phyloP scores from a whole-genome alignment of 2,888 invertebrate genomes.

The Lepetodrilus schrolli region DNA sequence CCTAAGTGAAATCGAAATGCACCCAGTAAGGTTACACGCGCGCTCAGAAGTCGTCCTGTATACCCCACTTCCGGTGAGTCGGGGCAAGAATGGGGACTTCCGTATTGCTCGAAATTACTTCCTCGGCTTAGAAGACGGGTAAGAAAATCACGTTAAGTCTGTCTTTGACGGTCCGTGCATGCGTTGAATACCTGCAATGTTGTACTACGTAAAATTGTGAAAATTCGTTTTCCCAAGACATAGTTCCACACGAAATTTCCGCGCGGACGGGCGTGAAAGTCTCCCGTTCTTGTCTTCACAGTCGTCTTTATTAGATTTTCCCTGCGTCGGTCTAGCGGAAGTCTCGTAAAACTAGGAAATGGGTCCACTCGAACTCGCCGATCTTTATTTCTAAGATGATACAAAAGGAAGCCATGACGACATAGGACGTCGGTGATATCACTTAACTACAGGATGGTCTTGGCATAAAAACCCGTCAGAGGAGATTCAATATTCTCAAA shows the following conservation, averaged over 20 bases:
- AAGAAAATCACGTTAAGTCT: conserved; percentile 34
- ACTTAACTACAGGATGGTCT: background rate
- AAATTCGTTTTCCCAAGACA: conserved; percentile 19
- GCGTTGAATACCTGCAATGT: conserved; percentile 10
- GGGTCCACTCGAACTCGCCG: background rate
- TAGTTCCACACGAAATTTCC: conserved; percentile 1
- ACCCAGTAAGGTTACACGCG: conserved; percentile 31
- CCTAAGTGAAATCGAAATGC: conserved; percentile 28
- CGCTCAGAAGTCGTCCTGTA: conserved; percentile 29
- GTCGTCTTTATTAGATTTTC: conserved; percentile 12
- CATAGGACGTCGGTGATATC: background rate
- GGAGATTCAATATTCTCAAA: background rate
- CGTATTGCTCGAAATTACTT: conserved; percentile 33
- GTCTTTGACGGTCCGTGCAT: conserved; percentile 29
- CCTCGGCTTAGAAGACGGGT: conserved; percentile 25
- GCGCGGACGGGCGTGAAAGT: conserved; percentile 14
- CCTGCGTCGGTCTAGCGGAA: conserved; percentile 8
- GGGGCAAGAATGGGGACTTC: conserved; percentile 31
- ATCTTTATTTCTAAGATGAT: conserved; percentile 4
- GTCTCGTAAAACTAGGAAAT: conserved; percentile 15
- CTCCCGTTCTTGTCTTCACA: background rate
- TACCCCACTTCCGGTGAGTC: conserved; percentile 35
- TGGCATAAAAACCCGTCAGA: background rate
- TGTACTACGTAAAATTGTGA: conserved; percentile 23
- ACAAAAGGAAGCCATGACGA: background rate